A percentile compares a stretch with the other conserved stretches of the same genome.
phyloP scores from a whole-genome alignment of 2,797 vertebrate genomes.

The Lithobates pipiens region DNA sequence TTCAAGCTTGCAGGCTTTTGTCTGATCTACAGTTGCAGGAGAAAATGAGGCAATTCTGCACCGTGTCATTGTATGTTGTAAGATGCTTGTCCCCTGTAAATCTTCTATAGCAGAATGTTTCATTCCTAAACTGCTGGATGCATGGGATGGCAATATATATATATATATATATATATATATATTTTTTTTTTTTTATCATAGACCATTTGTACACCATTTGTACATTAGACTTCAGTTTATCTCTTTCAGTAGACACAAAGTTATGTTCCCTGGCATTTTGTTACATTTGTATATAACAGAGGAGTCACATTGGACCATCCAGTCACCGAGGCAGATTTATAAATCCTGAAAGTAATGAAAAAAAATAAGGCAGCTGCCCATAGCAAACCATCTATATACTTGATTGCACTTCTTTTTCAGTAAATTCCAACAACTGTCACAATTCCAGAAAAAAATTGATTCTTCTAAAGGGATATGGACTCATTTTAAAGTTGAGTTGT shows the following conservation, averaged over 20 bases:
- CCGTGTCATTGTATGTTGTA: slow-evolving; percentile 43
- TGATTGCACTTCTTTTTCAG: too few relatives aligned
- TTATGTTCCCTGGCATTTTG: not conserved
- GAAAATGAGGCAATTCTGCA: slow-evolving; percentile 59
- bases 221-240: not conserved
- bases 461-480: too few relatives aligned
- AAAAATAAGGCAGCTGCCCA: too few relatives aligned
- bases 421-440: too few relatives aligned
- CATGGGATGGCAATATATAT: not conserved
- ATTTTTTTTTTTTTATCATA: not conserved
- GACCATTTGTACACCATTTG: not conserved
- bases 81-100: slow-evolving; percentile 47
- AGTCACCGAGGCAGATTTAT: too few relatives aligned
- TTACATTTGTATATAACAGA: not conserved
- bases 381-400: too few relatives aligned
- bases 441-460: too few relatives aligned
- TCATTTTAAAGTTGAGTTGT: not conserved
- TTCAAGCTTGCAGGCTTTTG: slow-evolving; percentile 55
- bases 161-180: slow-evolving; percentile 2
- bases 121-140: not conserved
- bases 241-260: not conserved
- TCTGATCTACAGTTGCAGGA: slow-evolving; percentile 48
- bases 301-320: too few relatives aligned
- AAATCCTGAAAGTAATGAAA: too few relatives aligned
- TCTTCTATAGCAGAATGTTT: slow-evolving; percentile 11